Evolutionary conservation across 2,113 vertebrate genomes (phyloP), one percentile per base, ranked within the genome.

Genomic region (Menura novaehollandiae): DNA sequence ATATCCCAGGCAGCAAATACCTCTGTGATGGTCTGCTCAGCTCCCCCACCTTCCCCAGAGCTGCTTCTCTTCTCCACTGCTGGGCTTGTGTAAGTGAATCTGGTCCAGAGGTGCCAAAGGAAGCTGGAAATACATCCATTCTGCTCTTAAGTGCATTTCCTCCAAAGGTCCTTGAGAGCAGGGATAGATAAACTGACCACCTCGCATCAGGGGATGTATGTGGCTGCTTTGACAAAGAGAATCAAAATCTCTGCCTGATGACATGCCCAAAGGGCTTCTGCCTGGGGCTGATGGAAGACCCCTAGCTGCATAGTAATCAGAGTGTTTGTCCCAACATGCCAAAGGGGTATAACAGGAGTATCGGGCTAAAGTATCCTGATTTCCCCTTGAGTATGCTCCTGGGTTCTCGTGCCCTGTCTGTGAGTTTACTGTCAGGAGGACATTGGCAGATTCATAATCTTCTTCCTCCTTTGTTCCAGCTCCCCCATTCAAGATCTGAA

Each of bases 1-100:
- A 97, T 99, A 85, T 98, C 98, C 47, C 94, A 94, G 58, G 95
- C 59, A 12, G 93, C 97, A 85, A 98, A 97, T 69, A 97, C 93
- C 30, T 97, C 98, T 66, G 64, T 63, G 37, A 77, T 41, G 82
- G 83, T 24, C 89, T 63, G 20, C 15, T 87, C 93, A 18, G 58
- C 68, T 23, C 49, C 60, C 7, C 56, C 51, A 21, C 87, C 85
- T 69, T 98, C 98, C 4, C 95, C 97, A 43, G 96, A 97, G 58
- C 97, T 99, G 93, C 97, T 99, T 39, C 97, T 99, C 75, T 98
- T 99, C 97, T 98, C 97, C n/a, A 15, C 92, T 4, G 87, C 86
- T 66, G 97, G 79, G 32, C 96, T 99, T 22, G 73, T 98, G 99
- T 99, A 95, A 98, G 99, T 98, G 52, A 69, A 23, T 51, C 15